These are phyloP conservation scores for Chrysina gloriosa DNA, from an alignment of 2,888 invertebrate genomes.

Conservation along the genomic window DNA sequence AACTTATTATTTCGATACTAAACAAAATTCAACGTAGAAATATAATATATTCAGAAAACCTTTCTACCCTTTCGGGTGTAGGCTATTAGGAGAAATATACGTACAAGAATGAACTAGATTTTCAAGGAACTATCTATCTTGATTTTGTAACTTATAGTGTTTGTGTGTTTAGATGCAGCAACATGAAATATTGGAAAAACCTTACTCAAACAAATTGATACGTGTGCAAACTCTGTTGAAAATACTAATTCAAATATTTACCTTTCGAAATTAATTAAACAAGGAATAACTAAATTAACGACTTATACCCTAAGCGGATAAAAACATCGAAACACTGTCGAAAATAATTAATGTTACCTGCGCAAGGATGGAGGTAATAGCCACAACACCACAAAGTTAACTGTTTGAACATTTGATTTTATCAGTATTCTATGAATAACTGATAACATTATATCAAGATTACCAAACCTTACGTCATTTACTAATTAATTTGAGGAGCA, in stretches of 20 bases:
- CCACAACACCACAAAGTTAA: conserved; percentile 21
- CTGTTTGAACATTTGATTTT: conserved; percentile 35
- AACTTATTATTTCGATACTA: too few species aligned
- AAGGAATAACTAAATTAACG: too few species aligned
- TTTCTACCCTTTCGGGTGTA: too few species aligned
- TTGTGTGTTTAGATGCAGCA: too few species aligned
- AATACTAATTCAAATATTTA: conserved; percentile 20
- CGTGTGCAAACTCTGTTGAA: not conserved
- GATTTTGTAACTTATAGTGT: too few species aligned
- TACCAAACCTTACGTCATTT: conserved; percentile 25
- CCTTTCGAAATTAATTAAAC: not conserved
- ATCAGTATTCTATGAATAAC: conserved; percentile 28
- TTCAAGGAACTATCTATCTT: too few species aligned
- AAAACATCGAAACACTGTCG: not conserved
- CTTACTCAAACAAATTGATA: not conserved
- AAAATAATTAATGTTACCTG: conserved; percentile 15
- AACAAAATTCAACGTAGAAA: too few species aligned
- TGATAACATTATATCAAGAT: conserved; percentile 36
- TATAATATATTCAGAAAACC: too few species aligned
- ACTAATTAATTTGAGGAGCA: conserved; percentile 10
- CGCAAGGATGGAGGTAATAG: conserved; percentile 19
- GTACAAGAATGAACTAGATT: too few species aligned
- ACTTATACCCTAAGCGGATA: not conserved
- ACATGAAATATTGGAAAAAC: not conserved
- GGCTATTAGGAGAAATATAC: too few species aligned